These are phyloP conservation scores for Steinernema feltiae DNA, from an alignment of 1,140 invertebrate species.

Conservation along the genomic window DNA sequence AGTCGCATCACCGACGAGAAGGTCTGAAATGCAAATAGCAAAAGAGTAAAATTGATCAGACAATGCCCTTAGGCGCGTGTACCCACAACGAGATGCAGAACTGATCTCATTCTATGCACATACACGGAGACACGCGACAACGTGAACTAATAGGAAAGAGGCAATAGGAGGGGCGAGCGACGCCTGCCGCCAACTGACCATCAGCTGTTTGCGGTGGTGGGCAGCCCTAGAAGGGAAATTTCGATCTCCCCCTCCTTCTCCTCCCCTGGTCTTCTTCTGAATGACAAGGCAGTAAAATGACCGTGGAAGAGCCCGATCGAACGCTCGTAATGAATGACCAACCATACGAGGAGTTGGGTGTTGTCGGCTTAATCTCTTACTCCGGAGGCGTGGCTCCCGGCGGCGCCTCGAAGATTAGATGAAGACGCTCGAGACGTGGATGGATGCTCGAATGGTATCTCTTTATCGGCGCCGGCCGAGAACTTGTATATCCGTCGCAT, in stretches of 20 bases:
- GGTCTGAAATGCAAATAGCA: too few relatives aligned
- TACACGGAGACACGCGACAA: neutral
- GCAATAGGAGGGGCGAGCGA: neutral
- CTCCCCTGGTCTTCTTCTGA: too few relatives aligned
- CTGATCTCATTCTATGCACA: neutral
- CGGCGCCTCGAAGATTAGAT: neutral
- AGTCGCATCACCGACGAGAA: neutral
- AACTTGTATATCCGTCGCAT: conserved; percentile 8
- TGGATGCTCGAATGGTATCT: neutral
- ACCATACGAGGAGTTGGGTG: neutral
- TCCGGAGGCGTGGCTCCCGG: neutral
- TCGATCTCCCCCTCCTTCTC: too few relatives aligned
- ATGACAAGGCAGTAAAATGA: neutral
- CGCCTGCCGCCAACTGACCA: neutral
- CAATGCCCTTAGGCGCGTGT: neutral
- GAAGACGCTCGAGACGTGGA: conserved; percentile 2
- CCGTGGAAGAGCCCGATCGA: neutral
- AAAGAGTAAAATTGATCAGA: too few relatives aligned
- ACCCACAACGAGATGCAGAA: neutral
- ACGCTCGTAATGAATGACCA: neutral
- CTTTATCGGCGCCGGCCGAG: conserved; percentile 14
- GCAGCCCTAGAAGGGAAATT: neutral
- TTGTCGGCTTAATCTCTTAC: neutral
- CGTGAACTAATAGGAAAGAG: neutral
- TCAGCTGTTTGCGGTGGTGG: neutral